phyloP scores from a whole-genome alignment of 2,113 vertebrate species.

The Cranoglanis bouderius region DNA sequence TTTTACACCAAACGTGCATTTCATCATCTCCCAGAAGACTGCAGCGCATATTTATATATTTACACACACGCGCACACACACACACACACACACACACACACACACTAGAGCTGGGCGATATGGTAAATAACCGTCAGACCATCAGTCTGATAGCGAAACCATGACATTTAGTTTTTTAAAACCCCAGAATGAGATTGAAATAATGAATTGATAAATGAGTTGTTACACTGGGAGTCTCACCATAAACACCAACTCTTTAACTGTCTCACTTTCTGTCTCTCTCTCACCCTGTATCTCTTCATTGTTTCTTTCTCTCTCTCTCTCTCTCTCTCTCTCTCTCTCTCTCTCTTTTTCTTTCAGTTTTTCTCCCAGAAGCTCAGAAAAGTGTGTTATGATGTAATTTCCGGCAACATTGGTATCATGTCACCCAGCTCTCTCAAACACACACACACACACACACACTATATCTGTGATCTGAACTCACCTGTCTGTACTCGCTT shows the following conservation, averaged over 20 bases:
- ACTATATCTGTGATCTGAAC: not conserved
- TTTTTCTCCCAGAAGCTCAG: no score
- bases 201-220: no score
- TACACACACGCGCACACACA: slow-evolving; percentile 1
- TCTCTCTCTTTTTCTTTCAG: no score
- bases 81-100: not conserved
- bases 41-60: not conserved
- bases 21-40: not conserved
- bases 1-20: not conserved
- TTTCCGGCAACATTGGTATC: no score
- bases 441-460: not conserved
- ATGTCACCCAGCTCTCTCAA: not conserved
- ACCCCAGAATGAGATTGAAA: no score
- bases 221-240: no score
- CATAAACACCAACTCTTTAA: no score
- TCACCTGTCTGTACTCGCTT: not conserved
- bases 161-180: not conserved
- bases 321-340: no score
- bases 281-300: no score
- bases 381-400: no score
- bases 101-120: not conserved
- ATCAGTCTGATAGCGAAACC: not conserved
- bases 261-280: no score
- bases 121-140: not conserved
- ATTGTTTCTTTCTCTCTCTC: no score